Evolutionary conservation across 2,888 invertebrate genomes (phyloP).

Genomic region (Eurytoma californica): DNA sequence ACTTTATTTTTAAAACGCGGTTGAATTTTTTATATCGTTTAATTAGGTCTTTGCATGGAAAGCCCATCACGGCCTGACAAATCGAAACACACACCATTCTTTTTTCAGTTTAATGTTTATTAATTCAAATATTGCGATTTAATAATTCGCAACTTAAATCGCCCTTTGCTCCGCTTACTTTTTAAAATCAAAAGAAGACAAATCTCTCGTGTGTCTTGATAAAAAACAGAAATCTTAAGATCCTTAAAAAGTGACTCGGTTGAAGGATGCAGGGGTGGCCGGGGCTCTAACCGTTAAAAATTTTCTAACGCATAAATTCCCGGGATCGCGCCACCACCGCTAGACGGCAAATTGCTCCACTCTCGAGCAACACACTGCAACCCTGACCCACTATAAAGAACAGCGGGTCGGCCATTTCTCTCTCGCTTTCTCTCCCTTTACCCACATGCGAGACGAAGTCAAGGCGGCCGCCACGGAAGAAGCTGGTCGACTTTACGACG

Average conservation of each 20-base stretch:
- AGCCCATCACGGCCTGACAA: too few relatives aligned
- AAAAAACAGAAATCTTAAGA: too few relatives aligned
- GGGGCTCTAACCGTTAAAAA: background rate
- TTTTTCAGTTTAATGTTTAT: too few relatives aligned
- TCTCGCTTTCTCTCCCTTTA: background rate
- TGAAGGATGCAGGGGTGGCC: too few relatives aligned
- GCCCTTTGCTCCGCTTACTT: background rate
- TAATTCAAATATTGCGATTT: too few relatives aligned
- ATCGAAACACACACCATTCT: too few relatives aligned
- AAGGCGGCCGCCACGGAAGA: background rate
- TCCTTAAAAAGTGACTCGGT: too few relatives aligned
- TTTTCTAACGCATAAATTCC: background rate
- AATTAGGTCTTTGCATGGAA: too few relatives aligned
- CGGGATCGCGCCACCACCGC: background rate
- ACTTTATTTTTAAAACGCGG: too few relatives aligned
- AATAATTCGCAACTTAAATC: background rate
- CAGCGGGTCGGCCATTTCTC: background rate
- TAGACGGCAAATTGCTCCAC: background rate
- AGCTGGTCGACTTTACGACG: background rate
- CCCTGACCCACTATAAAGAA: slow-evolving; percentile 11
- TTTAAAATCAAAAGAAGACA: too few relatives aligned
- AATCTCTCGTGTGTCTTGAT: background rate
- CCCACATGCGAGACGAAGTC: background rate
- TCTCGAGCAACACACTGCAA: background rate
- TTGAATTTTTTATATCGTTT: too few relatives aligned